A percentile compares a stretch with the other conserved stretches of the same genome.
These are phyloP conservation scores for Morus bassanus DNA, from an alignment of 2,797 vertebrate genomes.

Conservation along the genomic window DNA sequence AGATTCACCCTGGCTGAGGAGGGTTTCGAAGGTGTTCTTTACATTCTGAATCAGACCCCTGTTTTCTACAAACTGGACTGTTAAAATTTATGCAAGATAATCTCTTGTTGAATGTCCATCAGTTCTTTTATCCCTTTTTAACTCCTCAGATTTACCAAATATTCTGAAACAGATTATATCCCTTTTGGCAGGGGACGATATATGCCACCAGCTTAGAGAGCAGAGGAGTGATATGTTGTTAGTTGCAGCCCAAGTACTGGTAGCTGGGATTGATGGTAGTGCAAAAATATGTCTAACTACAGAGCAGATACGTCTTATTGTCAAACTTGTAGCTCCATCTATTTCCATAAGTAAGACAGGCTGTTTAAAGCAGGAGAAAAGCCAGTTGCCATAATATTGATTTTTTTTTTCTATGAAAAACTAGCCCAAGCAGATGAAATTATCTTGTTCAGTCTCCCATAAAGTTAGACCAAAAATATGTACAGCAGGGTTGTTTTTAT, in stretches of 20 bases:
- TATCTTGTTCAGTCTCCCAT: background rate
- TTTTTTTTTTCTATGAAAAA: background rate
- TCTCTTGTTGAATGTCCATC: background rate
- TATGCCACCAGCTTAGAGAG: background rate
- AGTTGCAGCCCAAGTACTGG: background rate
- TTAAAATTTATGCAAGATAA: background rate
- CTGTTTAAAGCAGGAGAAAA: conserved; percentile 9
- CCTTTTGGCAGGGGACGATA: background rate
- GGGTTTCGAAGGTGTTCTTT: background rate
- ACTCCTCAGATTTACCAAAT: background rate
- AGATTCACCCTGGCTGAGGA: background rate
- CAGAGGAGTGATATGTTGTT: background rate
- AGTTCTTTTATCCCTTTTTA: background rate
- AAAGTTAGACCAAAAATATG: background rate
- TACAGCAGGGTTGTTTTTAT: background rate
- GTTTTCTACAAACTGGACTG: background rate
- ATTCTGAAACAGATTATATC: background rate
- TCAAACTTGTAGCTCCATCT: background rate
- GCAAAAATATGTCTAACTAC: background rate
- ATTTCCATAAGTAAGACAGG: background rate
- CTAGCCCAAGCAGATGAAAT: background rate
- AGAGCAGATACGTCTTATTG: background rate
- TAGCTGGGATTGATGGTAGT: background rate
- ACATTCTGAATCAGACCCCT: background rate
- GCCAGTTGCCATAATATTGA: background rate